Base-by-base conservation (phyloP, 2,113 vertebrate genomes). In the Ornithorhynchus anatinus region DNA sequence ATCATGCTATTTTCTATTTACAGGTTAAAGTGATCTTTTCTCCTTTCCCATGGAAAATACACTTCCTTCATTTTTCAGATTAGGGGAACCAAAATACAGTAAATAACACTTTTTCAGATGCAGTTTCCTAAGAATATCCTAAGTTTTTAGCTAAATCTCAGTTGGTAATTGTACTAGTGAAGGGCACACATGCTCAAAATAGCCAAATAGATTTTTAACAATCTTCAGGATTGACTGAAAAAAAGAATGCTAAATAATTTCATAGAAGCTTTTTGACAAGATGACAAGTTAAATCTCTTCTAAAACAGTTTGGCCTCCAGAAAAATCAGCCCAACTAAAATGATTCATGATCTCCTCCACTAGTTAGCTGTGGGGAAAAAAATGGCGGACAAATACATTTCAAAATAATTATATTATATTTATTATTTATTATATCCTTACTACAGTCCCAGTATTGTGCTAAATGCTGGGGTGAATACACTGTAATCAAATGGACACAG, bases 201-300 rank as follows among this genome's bases (percentile, higher is more conserved):
- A 76, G 59, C 14, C 35, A 59, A 53, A 53, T 61, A 69, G 51
- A 81, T 27, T 16, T 22, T 25, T 44, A 22, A 50, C 29, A 39
- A 17, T 59, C 70, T 60, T 39, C 58, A 71, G 48, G 63, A 65
- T 42, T 48, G 66, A 67, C 33, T 66, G 43, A 23, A 66, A n/a
- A 77, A 62, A 69, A 77, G 68, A 51, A 9, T 23, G 20, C 53
- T 39, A 19, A 76, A 74, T 37, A 56, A 75, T 60, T 38, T 81
- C 72, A 69, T 75, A 67, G 82, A 80, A 85, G 69, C 76, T 77
- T 81, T 84, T 63, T 77, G 78, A 87, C 76, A 84, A 66, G 63
- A 69, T 57, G 52, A 81, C 71, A 82, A 76, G 77, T 69, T 84
- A 72, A 59, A 75, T 69, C 80, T 84, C 75, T 81, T 69, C 72